phyloP scores from a whole-genome alignment of 37 sponge, comb jelly and placozoan species.

The Ianthella basta region DNA sequence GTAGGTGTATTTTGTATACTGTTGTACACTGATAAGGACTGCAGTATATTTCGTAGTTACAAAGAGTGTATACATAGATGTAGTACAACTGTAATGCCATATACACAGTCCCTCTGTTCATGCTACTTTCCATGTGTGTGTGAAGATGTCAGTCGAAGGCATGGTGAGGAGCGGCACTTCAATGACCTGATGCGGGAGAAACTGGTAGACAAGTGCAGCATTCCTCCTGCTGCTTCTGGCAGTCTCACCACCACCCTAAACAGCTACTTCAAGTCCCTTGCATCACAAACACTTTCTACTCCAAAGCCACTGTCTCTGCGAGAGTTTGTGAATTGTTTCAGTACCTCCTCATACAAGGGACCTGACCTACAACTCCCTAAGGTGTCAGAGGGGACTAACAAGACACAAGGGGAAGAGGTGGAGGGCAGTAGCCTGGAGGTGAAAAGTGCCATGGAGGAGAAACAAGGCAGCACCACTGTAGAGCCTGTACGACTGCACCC shows the following conservation, averaged over 20 bases:
- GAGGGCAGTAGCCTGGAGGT: not conserved
- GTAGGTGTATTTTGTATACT: too few species aligned
- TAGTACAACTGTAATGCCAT: too few species aligned
- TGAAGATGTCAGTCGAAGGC: not conserved
- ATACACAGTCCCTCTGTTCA: too few species aligned
- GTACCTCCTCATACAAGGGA: not conserved
- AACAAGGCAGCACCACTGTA: not conserved
- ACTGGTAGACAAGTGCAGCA: not conserved
- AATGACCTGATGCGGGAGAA: constrained; percentile 14
- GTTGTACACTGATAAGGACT: too few species aligned
- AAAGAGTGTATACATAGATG: too few species aligned
- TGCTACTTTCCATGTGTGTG: not conserved
- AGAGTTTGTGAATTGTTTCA: constrained; percentile 17
- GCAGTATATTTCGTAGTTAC: too few species aligned
- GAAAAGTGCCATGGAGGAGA: not conserved
- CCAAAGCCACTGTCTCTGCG: not conserved
- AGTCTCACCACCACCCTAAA: constrained; percentile 23
- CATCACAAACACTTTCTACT: not conserved
- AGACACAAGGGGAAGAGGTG: not conserved
- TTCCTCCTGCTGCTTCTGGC: constrained; percentile 14
- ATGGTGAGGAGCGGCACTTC: not conserved
- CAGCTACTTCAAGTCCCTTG: constrained; percentile 13
- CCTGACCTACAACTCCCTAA: constrained; percentile 19
- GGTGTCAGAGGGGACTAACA: too few species aligned
- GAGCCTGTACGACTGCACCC: not conserved